A percentile compares a stretch with the other conserved stretches of the same genome.
These are phyloP conservation scores for Cheumatopsyche charites DNA, from an alignment of 1,140 invertebrate species.

Conservation along the genomic window DNA sequence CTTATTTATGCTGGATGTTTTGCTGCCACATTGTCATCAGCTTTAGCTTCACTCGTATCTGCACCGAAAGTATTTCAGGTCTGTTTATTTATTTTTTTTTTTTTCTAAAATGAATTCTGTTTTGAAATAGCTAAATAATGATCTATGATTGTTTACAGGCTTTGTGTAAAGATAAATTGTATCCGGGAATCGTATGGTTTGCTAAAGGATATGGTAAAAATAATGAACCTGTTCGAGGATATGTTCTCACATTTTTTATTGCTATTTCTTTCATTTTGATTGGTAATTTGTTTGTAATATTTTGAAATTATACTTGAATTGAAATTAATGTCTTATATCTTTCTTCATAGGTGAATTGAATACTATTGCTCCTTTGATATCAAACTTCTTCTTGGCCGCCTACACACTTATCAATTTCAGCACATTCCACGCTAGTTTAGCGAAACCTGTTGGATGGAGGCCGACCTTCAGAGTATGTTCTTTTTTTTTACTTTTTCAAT, in stretches of 20 bases:
- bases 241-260: slow-evolving; percentile 90
- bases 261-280: slow-evolving; percentile 86
- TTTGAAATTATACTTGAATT: too few relatives aligned
- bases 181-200: slow-evolving; percentile 92
- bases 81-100: slow-evolving; percentile 23
- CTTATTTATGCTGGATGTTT: slow-evolving; percentile 96
- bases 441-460: slow-evolving; percentile 85
- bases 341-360: slow-evolving; percentile 80
- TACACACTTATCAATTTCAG: slow-evolving; percentile 98
- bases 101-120: neutral
- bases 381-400: slow-evolving; percentile 97
- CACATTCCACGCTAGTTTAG: slow-evolving; percentile 92
- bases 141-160: slow-evolving; percentile 62
- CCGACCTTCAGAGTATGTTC: slow-evolving; percentile 79
- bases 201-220: slow-evolving; percentile 89
- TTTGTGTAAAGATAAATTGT: slow-evolving; percentile 93
- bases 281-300: slow-evolving; percentile 64
- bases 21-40: slow-evolving; percentile 94
- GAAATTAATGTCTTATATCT: slow-evolving; percentile 16
- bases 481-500: slow-evolving; percentile 6
- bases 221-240: slow-evolving; percentile 91
- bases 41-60: slow-evolving; percentile 92
- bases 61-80: slow-evolving; percentile 93
- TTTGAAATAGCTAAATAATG: too few relatives aligned
- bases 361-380: slow-evolving; percentile 93